A percentile compares a stretch with the other conserved stretches of the same genome.
Conservation (phyloP, 1,140 invertebrate species). For the Batillaria attramentaria region DNA sequence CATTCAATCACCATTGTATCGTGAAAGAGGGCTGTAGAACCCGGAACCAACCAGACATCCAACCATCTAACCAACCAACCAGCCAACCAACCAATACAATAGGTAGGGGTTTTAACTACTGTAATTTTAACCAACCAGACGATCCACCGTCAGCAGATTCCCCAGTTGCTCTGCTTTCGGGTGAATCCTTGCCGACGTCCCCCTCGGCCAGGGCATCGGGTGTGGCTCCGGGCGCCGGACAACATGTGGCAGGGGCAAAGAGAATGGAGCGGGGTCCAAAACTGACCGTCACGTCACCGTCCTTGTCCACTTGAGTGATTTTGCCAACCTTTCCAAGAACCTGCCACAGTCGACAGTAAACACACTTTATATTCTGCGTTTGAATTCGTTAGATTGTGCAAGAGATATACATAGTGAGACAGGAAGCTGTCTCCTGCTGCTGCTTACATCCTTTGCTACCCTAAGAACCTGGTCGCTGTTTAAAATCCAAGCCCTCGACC, state of each 20-base stretch:
- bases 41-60: too few relatives aligned
- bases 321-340: slow-evolving; percentile 17
- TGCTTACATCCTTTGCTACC: too few relatives aligned
- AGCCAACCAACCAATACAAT: neutral
- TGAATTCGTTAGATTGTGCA: too few relatives aligned
- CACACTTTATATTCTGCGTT: too few relatives aligned
- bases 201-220: neutral
- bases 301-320: neutral
- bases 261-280: slow-evolving; percentile 22
- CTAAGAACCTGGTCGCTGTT: too few relatives aligned
- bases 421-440: too few relatives aligned
- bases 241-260: slow-evolving; percentile 17
- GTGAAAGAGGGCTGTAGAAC: too few relatives aligned
- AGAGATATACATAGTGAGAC: too few relatives aligned
- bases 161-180: neutral
- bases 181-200: neutral
- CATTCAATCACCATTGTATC: too few relatives aligned
- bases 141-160: neutral
- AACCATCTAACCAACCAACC: too few relatives aligned
- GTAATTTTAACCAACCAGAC: neutral
- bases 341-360: too few relatives aligned
- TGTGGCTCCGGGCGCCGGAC: slow-evolving; percentile 10
- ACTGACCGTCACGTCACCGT: neutral
- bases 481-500: too few relatives aligned
- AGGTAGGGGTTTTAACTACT: neutral